phyloP scores from a whole-genome alignment of 1,140 invertebrate species.

The Bombus superbus region DNA sequence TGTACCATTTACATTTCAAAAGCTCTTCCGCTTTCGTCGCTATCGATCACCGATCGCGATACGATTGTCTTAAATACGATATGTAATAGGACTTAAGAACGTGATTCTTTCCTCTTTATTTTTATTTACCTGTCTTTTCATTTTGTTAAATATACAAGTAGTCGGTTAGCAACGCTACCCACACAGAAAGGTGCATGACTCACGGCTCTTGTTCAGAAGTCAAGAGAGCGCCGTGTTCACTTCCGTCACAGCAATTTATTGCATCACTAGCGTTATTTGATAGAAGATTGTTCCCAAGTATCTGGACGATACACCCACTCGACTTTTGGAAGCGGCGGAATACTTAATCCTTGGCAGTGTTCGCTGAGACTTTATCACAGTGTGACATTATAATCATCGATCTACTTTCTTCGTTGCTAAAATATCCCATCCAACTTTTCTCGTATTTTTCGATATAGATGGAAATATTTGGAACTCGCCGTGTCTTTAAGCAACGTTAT shows the following conservation, averaged over 20 bases:
- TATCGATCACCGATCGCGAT: neutral
- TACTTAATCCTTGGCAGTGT: neutral
- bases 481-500: too few species aligned
- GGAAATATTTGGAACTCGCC: too few species aligned
- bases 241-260: slow-evolving; percentile 54
- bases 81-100: neutral
- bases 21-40: neutral
- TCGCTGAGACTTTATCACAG: too few species aligned
- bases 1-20: neutral
- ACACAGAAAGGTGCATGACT: slow-evolving; percentile 40
- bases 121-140: neutral
- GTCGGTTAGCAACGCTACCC: slow-evolving; percentile 21
- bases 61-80: neutral
- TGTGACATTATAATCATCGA: neutral
- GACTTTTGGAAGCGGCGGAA: neutral
- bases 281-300: slow-evolving; percentile 44
- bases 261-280: slow-evolving; percentile 43
- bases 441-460: too few species aligned
- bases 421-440: neutral
- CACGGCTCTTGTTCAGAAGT: slow-evolving; percentile 50
- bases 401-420: neutral
- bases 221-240: slow-evolving; percentile 37
- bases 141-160: neutral
- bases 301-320: slow-evolving; percentile 27
- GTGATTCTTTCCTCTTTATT: neutral